A percentile compares a stretch with the other conserved stretches of the same genome.
Evolutionary conservation across 2,797 vertebrate species (phyloP).

Genomic region (Falco berigora): DNA sequence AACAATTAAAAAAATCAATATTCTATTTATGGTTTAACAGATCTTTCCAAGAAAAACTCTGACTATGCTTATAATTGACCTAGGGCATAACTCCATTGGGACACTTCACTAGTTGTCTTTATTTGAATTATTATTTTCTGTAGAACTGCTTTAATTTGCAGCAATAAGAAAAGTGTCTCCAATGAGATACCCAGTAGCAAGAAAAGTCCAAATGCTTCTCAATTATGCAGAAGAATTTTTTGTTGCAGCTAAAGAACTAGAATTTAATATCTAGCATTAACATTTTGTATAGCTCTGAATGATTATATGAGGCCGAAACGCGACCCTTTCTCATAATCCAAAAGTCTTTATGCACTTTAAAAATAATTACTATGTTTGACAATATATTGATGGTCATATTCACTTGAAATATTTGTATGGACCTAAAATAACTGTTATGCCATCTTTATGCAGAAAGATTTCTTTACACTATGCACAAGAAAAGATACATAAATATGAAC

Average conservation of each 20-base stretch:
- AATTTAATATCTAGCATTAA: neutral
- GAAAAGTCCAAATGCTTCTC: neutral
- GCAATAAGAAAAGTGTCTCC: neutral
- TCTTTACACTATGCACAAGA: neutral
- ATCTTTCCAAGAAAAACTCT: neutral
- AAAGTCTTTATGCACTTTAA: neutral
- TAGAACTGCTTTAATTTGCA: neutral
- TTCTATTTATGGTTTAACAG: neutral
- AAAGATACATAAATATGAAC: neutral
- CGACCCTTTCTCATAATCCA: neutral
- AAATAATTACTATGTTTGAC: neutral
- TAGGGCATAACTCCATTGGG: neutral
- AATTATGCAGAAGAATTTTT: neutral
- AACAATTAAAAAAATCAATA: neutral
- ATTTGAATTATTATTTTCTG: neutral
- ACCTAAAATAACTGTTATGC: neutral
- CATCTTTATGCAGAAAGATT: neutral
- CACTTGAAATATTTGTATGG: neutral
- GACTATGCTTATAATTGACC: neutral
- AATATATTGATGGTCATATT: neutral
- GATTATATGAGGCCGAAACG: neutral
- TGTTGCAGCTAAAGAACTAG: neutral
- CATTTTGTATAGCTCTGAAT: neutral
- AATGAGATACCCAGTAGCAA: neutral
- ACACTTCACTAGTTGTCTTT: neutral